Evolutionary conservation across 2,888 invertebrate genomes (phyloP).

Genomic region (Caenorhabditis virilis): DNA sequence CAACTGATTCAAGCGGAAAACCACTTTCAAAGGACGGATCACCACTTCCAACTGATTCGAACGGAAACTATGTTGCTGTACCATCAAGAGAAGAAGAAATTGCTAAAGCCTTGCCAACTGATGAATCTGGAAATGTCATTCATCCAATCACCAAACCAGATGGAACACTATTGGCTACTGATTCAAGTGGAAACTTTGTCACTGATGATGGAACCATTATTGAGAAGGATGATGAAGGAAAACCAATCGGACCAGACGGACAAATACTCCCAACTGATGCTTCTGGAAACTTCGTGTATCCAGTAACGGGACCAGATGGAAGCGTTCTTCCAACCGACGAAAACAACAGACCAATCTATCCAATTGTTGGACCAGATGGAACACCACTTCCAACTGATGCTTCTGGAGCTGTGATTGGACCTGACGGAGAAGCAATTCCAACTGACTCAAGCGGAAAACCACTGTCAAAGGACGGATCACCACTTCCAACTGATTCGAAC

Average conservation of each 20-base stretch:
- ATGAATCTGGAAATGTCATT: slow-evolving; percentile 21
- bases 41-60: slow-evolving; percentile 28
- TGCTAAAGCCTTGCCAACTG: slow-evolving; percentile 11
- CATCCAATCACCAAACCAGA: slow-evolving; percentile 12
- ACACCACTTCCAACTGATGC: slow-evolving; percentile 25
- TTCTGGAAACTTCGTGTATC: slow-evolving; percentile 24
- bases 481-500: slow-evolving; percentile 17
- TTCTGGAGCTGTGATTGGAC: slow-evolving; percentile 14
- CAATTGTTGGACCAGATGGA: slow-evolving; percentile 31
- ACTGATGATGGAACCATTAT: slow-evolving; percentile 12
- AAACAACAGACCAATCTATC: slow-evolving; percentile 10
- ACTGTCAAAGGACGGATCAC: slow-evolving; percentile 16
- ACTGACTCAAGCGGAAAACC: slow-evolving; percentile 23
- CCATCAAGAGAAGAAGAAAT: slow-evolving; percentile 13
- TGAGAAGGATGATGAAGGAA: slow-evolving; percentile 15
- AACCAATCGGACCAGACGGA: slow-evolving; percentile 38
- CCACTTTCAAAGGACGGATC: slow-evolving; percentile 18
- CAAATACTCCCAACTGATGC: slow-evolving; percentile 17
- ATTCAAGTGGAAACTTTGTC: slow-evolving; percentile 20
- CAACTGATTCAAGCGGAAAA: slow-evolving; percentile 37
- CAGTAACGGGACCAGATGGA: slow-evolving; percentile 29
- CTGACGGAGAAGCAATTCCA: slow-evolving; percentile 25
- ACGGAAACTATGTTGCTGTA: slow-evolving; percentile 28
- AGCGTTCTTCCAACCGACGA: slow-evolving; percentile 14
- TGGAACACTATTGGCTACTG: slow-evolving; percentile 10